Evolutionary conservation across 1,140 invertebrate species (phyloP).

Genomic region (Thaumatotibia leucotreta): DNA sequence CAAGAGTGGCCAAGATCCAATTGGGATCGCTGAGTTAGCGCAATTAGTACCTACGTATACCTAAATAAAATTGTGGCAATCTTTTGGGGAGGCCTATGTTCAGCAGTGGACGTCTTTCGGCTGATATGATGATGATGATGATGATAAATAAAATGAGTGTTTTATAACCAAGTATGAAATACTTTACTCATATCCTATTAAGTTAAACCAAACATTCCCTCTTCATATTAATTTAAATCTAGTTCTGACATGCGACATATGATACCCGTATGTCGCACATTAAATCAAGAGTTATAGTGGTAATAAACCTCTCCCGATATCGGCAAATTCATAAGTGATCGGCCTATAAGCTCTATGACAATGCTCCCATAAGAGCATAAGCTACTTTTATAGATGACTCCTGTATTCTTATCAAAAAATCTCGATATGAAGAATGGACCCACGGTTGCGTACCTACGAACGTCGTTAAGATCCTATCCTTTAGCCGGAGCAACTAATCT

Average conservation of each 20-base stretch:
- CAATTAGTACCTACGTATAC: no score
- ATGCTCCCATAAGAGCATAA: conserved; percentile 19
- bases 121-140: no score
- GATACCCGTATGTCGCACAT: conserved; percentile 7
- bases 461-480: conserved; percentile 73
- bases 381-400: conserved; percentile 48
- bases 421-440: conserved; percentile 66
- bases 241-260: background rate
- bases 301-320: conserved; percentile 1
- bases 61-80: no score
- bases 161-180: background rate
- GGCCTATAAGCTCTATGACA: conserved; percentile 13
- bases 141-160: no score
- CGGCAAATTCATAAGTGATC: conserved; percentile 12
- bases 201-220: background rate
- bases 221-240: background rate
- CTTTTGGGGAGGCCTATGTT: no score
- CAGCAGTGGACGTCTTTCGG: no score
- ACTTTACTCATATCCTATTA: background rate
- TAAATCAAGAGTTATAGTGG: conserved; percentile 5
- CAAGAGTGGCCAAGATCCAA: no score
- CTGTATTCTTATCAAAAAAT: conserved; percentile 63
- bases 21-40: no score
- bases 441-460: conserved; percentile 47
- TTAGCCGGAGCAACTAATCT: conserved; percentile 64